phyloP scores from a whole-genome alignment of 2,797 vertebrate genomes.

The Nannoperca australis region DNA sequence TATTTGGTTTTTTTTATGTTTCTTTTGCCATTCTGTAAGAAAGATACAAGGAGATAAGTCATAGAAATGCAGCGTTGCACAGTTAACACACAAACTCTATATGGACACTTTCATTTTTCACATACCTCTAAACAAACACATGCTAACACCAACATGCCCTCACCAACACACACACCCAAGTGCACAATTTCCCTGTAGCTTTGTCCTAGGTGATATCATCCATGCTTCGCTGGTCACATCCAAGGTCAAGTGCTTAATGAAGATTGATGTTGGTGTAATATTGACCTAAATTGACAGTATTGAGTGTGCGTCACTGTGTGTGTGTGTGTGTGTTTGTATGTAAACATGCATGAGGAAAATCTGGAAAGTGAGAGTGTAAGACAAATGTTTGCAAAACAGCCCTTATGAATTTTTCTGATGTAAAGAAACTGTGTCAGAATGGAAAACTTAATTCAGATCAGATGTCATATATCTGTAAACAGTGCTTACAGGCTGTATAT shows the following conservation, averaged over 20 bases:
- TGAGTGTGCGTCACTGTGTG: slow-evolving; percentile 27
- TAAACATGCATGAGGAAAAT: slow-evolving; percentile 10
- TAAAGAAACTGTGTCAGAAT: not conserved
- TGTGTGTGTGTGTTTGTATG: slow-evolving; percentile 21
- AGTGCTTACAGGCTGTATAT: slow-evolving; percentile 22
- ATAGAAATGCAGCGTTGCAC: slow-evolving; percentile 1
- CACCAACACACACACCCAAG: slow-evolving; percentile 10
- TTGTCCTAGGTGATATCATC: slow-evolving; percentile 39
- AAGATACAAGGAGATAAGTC: slow-evolving; percentile 7
- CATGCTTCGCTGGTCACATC: slow-evolving; percentile 44
- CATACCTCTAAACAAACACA: not conserved
- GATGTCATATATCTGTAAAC: slow-evolving; percentile 14
- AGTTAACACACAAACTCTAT: not conserved
- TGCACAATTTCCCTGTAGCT: slow-evolving; percentile 25
- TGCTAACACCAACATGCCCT: slow-evolving; percentile 4
- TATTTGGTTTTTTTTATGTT: not conserved
- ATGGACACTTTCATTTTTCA: slow-evolving; percentile 1
- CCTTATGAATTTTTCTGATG: not conserved
- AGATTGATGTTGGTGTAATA: slow-evolving; percentile 71
- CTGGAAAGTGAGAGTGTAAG: not conserved
- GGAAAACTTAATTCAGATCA: slow-evolving; percentile 17
- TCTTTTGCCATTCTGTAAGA: not conserved
- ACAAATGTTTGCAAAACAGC: not conserved
- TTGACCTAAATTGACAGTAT: slow-evolving; percentile 40
- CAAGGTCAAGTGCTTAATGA: slow-evolving; percentile 75